These are phyloP conservation scores for Macropodus opercularis DNA, from an alignment of 2,797 vertebrate species.

Conservation along the genomic window DNA sequence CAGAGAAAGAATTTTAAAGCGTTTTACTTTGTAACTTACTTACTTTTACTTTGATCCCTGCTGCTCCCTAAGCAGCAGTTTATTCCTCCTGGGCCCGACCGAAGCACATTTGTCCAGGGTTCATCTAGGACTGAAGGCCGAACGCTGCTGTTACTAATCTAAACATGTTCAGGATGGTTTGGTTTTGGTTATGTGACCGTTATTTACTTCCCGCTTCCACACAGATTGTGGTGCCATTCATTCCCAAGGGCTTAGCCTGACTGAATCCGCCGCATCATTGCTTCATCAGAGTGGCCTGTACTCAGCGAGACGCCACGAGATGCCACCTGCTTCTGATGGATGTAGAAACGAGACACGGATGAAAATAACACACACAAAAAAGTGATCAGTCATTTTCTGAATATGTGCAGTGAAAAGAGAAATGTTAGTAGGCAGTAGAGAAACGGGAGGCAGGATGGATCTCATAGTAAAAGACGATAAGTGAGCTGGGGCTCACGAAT, in stretches of 20 bases:
- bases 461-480: background rate
- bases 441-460: background rate
- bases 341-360: conserved; percentile 11
- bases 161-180: too few relatives aligned
- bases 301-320: background rate
- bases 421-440: too few relatives aligned
- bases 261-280: conserved; percentile 29
- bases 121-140: background rate
- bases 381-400: background rate
- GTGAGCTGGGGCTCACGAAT: background rate
- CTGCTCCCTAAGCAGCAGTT: conserved; percentile 27
- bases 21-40: too few relatives aligned
- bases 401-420: background rate
- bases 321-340: conserved; percentile 1
- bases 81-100: conserved; percentile 1
- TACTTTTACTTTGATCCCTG: conserved; percentile 34
- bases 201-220: accelerated
- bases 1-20: background rate
- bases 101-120: conserved; percentile 15
- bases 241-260: conserved; percentile 30
- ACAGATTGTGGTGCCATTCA: background rate
- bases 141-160: background rate
- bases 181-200: too few relatives aligned
- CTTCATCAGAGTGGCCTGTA: conserved; percentile 16
- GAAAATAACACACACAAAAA: background rate